Conservation (phyloP, 2,113 vertebrate genomes). For the Podarcis muralis region DNA sequence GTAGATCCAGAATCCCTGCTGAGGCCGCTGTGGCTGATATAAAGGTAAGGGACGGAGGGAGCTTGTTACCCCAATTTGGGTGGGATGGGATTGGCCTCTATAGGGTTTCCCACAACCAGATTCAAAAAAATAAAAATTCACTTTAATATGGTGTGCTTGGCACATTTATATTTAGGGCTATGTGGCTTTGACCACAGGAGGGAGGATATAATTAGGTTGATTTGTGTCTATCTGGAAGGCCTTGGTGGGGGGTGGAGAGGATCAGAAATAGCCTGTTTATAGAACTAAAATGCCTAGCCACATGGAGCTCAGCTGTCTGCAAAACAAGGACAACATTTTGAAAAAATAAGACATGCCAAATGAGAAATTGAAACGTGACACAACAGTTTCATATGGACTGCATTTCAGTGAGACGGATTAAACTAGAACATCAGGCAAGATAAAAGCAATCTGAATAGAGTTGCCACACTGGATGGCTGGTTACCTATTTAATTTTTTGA, state of each 20-base stretch:
- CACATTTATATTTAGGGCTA: constrained; percentile 38
- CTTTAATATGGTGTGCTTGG: constrained; percentile 13
- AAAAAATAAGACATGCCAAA: not conserved
- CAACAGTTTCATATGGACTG: not conserved
- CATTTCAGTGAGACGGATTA: not conserved
- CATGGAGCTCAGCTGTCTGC: constrained; percentile 44
- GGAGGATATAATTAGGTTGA: constrained; percentile 66
- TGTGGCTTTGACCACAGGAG: constrained; percentile 22
- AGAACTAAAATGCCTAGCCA: constrained; percentile 31
- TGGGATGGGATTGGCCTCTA: not conserved
- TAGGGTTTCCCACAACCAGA: not conserved
- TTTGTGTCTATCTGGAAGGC: constrained; percentile 58
- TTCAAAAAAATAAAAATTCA: not conserved
- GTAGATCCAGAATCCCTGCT: not conserved
- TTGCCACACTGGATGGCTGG: not conserved
- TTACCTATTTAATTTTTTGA: not conserved
- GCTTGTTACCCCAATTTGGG: not conserved
- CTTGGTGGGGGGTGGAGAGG: constrained; percentile 44
- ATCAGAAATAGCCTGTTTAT: constrained; percentile 52
- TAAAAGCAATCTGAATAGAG: not conserved
- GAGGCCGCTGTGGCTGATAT: not conserved
- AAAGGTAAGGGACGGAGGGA: not conserved
- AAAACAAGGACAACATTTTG: constrained; percentile 27
- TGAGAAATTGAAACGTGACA: constrained; percentile 1
- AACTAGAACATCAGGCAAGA: not conserved